Base-by-base conservation (phyloP, 2,888 invertebrate genomes). In the Limnephilus auricula region DNA sequence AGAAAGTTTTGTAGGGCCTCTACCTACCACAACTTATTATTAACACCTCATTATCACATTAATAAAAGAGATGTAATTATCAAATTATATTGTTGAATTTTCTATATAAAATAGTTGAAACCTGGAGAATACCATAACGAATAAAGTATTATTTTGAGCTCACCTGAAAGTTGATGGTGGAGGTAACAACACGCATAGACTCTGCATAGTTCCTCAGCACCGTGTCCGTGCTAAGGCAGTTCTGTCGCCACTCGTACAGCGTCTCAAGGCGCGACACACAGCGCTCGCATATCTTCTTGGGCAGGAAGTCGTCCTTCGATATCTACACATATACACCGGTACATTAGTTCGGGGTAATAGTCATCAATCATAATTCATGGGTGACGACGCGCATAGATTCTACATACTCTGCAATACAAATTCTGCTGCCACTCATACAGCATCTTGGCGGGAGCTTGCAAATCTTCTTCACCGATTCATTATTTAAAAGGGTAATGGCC, bases 231-330 rank as follows among this genome's bases (percentile, higher is more conserved):
- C 96, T 96, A 94, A 97, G 95, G 94, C 97, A 97, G 94, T 96
- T 96, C 94, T 97, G 96, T 40, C 97, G 96, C 96, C 97, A 97
- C 94, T 97, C 97, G 94, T 97, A 97, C 93, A 97, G 95, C 94
- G 97, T 97, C 92, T 97, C 97, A 94, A 97, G 94, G 87, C 97
- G 96, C 87, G 96, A 96, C 93, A 97, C 95, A 94, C 97, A 97
- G 90, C 96, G 95, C 94, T 97, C 97, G 94, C 97, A 97, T 94
- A 97, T 97, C 95, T 97, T 97, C 95, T 97, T 97, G 90, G 97
- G 97, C 93, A 97, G 95, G 94, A 96, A 97, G 95, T 97, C 97
- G 94, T 97, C 97, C 94, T 97, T 97, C 94, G 97, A 96, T 94
- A 97, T 96, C 97, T 97, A 95, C 4, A 94, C 30, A 65, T 13